Percentiles rank a stretch among this genome's conserved stretches.
phyloP scores from a whole-genome alignment of 2,113 vertebrate species.

The Charina bottae region DNA sequence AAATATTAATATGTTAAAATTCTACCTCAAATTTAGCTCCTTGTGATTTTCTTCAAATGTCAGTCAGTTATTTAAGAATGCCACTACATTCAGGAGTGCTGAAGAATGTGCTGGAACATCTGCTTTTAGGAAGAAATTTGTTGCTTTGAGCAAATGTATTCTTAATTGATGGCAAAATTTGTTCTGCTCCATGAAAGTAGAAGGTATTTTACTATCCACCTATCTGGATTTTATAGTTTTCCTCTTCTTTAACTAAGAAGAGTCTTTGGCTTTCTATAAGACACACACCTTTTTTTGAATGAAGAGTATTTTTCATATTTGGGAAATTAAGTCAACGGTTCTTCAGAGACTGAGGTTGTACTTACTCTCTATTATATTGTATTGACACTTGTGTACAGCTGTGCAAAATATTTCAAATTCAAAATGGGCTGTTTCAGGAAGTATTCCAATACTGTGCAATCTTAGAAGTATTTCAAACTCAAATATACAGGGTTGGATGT shows the following conservation, averaged over 20 bases:
- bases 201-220: neutral
- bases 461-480: neutral
- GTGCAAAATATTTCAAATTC: neutral
- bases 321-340: neutral
- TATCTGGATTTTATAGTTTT: neutral
- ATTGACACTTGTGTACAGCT: neutral
- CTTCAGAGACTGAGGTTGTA: neutral
- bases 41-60: neutral
- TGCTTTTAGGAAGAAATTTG: neutral
- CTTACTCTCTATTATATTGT: neutral
- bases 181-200: neutral
- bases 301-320: neutral
- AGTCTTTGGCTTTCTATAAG: neutral
- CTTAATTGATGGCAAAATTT: neutral
- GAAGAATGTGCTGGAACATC: neutral
- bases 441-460: neutral
- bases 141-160: neutral
- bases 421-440: neutral
- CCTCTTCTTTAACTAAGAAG: neutral
- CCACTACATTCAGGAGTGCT: neutral
- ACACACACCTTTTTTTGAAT: neutral
- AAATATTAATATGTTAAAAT: neutral
- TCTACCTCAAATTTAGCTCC: accelerated
- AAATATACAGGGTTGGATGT: neutral
- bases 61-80: accelerated